These are phyloP conservation scores for Drosophila monieri DNA, from an alignment of 2,888 invertebrate genomes.

Conservation along the genomic window DNA sequence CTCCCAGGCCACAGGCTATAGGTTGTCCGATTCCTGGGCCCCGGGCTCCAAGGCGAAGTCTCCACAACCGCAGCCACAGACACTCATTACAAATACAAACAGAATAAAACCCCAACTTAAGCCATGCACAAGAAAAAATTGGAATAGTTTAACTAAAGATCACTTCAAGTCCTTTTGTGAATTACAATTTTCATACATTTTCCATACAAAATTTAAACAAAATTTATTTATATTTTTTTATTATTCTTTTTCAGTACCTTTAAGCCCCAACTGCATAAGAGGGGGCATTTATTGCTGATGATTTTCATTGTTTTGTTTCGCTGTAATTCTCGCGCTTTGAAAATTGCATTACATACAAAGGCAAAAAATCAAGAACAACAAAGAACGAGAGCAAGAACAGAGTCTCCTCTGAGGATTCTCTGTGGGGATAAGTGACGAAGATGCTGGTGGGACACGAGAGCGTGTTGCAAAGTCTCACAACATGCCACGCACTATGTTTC, in stretches of 20 bases:
- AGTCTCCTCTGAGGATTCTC: constrained; percentile 23
- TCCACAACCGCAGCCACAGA: constrained; percentile 59
- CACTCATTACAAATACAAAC: constrained; percentile 64
- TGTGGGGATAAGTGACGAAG: constrained; percentile 27
- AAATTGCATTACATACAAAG: constrained; percentile 79
- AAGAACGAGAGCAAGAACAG: constrained; percentile 24
- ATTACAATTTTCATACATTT: too few species aligned
- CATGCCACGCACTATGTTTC: constrained; percentile 63
- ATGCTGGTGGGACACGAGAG: constrained; percentile 34
- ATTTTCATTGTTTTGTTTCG: constrained; percentile 76
- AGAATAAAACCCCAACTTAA: constrained; percentile 14
- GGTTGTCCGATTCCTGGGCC: constrained; percentile 17
- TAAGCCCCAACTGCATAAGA: constrained; percentile 24
- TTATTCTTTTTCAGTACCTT: constrained; percentile 1
- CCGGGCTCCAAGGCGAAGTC: constrained; percentile 33
- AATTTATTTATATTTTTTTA: not conserved
- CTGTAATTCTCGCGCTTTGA: constrained; percentile 80
- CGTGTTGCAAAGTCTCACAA: constrained; percentile 61
- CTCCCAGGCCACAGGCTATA: constrained; percentile 22
- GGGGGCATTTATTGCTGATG: constrained; percentile 30
- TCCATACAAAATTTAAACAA: too few species aligned
- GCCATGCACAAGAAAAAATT: constrained; percentile 5
- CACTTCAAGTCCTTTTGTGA: too few species aligned
- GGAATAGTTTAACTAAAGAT: too few species aligned
- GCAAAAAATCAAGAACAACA: constrained; percentile 48